Evolutionary conservation across 2,797 vertebrate species (phyloP).

Genomic region (Macrochelys suwanniensis): DNA sequence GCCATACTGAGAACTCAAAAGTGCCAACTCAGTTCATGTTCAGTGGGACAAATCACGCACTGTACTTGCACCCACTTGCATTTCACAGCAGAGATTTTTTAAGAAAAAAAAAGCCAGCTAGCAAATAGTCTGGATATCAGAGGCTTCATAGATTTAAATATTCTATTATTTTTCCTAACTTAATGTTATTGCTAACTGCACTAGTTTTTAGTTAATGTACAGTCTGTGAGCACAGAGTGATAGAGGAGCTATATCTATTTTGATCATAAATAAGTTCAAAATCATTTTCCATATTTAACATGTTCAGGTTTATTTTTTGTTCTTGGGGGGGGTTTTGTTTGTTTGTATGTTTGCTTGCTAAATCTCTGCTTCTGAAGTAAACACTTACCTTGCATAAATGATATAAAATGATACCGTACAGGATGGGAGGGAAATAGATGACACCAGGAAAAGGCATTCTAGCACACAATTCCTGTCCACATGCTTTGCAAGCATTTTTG

Average conservation of each 20-base stretch:
- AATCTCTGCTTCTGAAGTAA: neutral
- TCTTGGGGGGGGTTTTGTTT: neutral
- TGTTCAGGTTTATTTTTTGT: neutral
- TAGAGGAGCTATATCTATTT: neutral
- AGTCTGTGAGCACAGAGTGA: neutral
- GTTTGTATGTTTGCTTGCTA: neutral
- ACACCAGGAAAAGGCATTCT: neutral
- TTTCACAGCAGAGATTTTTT: neutral
- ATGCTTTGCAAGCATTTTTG: neutral
- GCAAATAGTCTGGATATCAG: neutral
- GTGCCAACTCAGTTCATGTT: neutral
- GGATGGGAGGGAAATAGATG: neutral
- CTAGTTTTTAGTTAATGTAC: neutral
- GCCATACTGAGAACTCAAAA: neutral
- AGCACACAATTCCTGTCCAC: neutral
- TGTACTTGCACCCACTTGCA: fast-evolving
- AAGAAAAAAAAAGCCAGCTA: neutral
- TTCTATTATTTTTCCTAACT: neutral
- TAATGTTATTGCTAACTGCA: neutral
- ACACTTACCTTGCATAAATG: neutral
- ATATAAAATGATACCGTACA: neutral
- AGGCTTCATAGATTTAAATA: neutral
- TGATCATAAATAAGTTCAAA: neutral
- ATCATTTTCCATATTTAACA: neutral
- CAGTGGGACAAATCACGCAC: neutral